Percentiles rank a stretch among this genome's conserved stretches.
These are phyloP conservation scores for Pseudochirops corinnae DNA, from an alignment of 2,797 vertebrate genomes.

Conservation along the genomic window DNA sequence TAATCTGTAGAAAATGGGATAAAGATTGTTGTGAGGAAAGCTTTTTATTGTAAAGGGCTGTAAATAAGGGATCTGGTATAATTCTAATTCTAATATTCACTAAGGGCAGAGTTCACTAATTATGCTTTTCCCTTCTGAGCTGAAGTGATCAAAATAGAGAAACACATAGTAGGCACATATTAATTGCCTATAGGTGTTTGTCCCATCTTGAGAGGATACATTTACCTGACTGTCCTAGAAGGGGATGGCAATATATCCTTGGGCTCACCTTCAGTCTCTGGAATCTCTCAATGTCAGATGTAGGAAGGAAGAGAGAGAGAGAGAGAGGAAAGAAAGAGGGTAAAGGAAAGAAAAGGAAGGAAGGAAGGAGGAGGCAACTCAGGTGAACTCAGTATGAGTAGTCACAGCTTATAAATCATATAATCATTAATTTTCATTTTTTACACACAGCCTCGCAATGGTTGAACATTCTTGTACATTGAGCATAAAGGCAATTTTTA, in stretches of 20 bases:
- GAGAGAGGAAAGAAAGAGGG: no score
- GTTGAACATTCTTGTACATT: background rate
- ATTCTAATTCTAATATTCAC: background rate
- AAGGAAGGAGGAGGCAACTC: background rate
- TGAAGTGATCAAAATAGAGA: background rate
- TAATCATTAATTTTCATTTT: background rate
- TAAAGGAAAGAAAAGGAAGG: background rate
- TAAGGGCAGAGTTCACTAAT: background rate
- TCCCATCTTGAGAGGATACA: background rate
- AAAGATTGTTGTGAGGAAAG: background rate
- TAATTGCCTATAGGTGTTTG: background rate
- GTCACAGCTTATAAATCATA: background rate
- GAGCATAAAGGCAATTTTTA: background rate
- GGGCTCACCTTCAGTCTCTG: background rate
- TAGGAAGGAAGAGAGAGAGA: background rate
- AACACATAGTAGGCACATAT: background rate
- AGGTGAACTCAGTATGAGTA: background rate
- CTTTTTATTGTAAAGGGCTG: background rate
- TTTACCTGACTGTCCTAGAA: background rate
- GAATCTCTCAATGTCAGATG: background rate
- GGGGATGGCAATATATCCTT: background rate
- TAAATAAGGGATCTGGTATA: background rate
- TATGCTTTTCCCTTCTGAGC: background rate
- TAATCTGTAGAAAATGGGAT: background rate
- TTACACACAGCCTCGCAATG: background rate